Conservation (phyloP, 2,888 invertebrate species). For the Nomada ruficornis region DNA sequence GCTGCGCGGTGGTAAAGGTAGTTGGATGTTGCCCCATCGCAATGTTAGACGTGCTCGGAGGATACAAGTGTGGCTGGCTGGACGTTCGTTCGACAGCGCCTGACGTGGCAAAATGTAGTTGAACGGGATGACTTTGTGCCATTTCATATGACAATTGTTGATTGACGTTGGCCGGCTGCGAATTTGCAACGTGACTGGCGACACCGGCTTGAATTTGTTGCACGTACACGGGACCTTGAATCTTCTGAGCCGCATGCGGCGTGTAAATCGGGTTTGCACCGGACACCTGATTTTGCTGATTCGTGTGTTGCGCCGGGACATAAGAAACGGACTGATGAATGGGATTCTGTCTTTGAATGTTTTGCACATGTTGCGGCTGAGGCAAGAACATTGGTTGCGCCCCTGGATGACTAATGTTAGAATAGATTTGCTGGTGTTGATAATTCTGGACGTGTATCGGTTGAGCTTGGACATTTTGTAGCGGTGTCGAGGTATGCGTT, state of each 20-base stretch:
- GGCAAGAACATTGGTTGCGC: constrained; percentile 71
- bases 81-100: constrained; percentile 42
- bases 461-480: constrained; percentile 71
- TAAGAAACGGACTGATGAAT: constrained; percentile 70
- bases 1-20: constrained; percentile 48
- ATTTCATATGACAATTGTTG: constrained; percentile 65
- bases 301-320: constrained; percentile 66
- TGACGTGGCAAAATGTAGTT: constrained; percentile 66
- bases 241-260: constrained; percentile 78
- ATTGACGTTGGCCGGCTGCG: constrained; percentile 47
- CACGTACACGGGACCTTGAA: constrained; percentile 67
- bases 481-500: constrained; percentile 71
- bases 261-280: constrained; percentile 75
- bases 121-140: constrained; percentile 71
- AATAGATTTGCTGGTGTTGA: constrained; percentile 80
- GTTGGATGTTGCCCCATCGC: constrained; percentile 60
- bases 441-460: constrained; percentile 78
- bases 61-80: constrained; percentile 59
- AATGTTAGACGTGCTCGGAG: constrained; percentile 51
- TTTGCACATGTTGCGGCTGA: constrained; percentile 71
- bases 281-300: constrained; percentile 62
- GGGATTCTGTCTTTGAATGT: constrained; percentile 67
- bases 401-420: constrained; percentile 74
- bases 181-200: constrained; percentile 40
- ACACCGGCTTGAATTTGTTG: constrained; percentile 69